Conservation (phyloP, 2,113 vertebrate genomes). For the Zosterops lateralis region DNA sequence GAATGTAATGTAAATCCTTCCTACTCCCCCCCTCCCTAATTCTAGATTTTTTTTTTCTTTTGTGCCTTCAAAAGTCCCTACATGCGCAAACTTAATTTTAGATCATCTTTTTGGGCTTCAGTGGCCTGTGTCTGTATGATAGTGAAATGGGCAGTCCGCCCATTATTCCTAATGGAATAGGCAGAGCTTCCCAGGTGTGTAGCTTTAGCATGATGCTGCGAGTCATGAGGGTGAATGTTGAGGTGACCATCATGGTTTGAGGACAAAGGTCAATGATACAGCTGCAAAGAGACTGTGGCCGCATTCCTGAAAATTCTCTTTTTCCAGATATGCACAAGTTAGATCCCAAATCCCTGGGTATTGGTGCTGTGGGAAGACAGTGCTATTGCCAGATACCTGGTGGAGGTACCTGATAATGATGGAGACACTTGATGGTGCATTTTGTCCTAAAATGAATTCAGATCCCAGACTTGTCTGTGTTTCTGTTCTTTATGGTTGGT, state of each 20-base stretch:
- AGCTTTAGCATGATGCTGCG: background rate
- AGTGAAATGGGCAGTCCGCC: background rate
- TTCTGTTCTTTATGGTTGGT: background rate
- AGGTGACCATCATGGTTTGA: background rate
- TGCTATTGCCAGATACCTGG: background rate
- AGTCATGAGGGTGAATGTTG: background rate
- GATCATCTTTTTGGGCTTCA: background rate
- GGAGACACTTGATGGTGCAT: background rate
- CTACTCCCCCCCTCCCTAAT: background rate
- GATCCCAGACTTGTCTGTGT: background rate
- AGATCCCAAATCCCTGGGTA: background rate
- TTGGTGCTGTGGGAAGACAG: background rate
- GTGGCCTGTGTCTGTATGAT: background rate
- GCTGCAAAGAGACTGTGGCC: background rate
- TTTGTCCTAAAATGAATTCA: background rate
- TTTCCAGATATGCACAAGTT: background rate
- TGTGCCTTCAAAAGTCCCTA: background rate
- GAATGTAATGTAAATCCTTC: background rate
- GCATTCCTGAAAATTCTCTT: background rate
- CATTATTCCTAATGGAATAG: background rate
- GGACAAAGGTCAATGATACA: background rate
- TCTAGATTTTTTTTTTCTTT: background rate
- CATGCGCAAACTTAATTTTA: background rate
- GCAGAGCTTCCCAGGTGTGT: background rate
- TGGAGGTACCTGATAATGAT: background rate